Evolutionary conservation across 1,140 invertebrate genomes (phyloP).

Genomic region (Chrysoperla carnea): DNA sequence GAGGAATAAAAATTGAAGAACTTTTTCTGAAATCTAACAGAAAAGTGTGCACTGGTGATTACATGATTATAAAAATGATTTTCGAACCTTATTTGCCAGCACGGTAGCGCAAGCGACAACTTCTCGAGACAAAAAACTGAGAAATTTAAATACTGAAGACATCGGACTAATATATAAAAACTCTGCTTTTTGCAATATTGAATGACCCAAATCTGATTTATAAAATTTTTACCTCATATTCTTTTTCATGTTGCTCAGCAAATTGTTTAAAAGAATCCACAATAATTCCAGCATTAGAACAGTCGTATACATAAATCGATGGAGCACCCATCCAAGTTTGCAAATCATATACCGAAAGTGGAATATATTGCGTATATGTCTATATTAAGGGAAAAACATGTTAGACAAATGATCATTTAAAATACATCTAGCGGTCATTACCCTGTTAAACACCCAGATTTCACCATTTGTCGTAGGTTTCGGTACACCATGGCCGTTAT

Average conservation of each 20-base stretch:
- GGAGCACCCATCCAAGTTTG: slow-evolving; percentile 98
- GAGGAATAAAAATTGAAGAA: no score
- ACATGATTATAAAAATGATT: no score
- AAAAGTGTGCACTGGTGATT: no score
- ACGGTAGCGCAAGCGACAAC: no score
- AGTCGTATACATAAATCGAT: slow-evolving; percentile 98
- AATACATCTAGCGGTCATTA: slow-evolving; percentile 21
- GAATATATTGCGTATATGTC: slow-evolving; percentile 98
- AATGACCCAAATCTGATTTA: not conserved
- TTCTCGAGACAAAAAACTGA: no score
- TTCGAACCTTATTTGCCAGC: no score
- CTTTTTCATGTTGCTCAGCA: slow-evolving; percentile 77
- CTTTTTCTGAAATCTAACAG: no score
- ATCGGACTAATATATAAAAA: no score
- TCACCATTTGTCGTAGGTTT: slow-evolving; percentile 96
- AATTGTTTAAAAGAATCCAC: slow-evolving; percentile 85
- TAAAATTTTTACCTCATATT: slow-evolving; percentile 40
- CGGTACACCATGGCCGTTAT: slow-evolving; percentile 98
- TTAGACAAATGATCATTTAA: slow-evolving; percentile 1
- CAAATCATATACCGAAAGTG: slow-evolving; percentile 92
- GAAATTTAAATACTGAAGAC: no score
- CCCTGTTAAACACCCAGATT: slow-evolving; percentile 99
- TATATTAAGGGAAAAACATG: slow-evolving; percentile 26
- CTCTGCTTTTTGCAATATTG: not conserved
- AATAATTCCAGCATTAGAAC: slow-evolving; percentile 94